Evolutionary conservation across 2,888 invertebrate species (phyloP), one percentile per base, ranked within the genome.

Genomic region (Meganola albula): DNA sequence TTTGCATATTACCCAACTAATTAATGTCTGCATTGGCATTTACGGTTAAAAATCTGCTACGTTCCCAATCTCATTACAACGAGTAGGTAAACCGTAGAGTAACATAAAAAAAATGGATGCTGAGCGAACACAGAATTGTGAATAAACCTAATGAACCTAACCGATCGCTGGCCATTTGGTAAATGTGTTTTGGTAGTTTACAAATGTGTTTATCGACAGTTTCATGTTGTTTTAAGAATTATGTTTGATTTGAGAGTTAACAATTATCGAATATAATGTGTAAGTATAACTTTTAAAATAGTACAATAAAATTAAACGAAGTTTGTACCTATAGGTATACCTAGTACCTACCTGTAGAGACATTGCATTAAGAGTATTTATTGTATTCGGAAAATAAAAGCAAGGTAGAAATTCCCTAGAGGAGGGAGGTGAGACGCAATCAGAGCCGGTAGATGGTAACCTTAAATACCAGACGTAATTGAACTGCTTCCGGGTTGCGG

Each of bases 391-490:
- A 80, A 82, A 83, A 84, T 79, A 80, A 83, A 82, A 74, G 78
- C 67, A 69, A 67, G 72, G 71, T 63, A 64, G 66, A 61, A 60
- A 71, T 68, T 75, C 74, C 68, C 70, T 53, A 40, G 71, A 58
- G 68, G 51, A 58, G 58, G 58, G 63, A 53, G 68, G 63, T 54
- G 63, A 53, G 66, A 58, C 62, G 76, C 80, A 84, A 85, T 84
- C 84, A 80, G 76, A 68, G 76, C 72, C 75, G 69, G 68, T 68
- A 67, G 77, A 73, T 70, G 68, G 74, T 68, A 77, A 74, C 82
- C 80, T 84, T 84, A 84, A 85, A 85, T 85, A 79, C 83, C 83
- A 80, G 69, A 70, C 77, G 80, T 85, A 85, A 85, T 85, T 84
- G 84, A 79, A 83, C 80, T 64, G 76, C 78, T 80, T 78, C 80